These are phyloP conservation scores for Melanerpes formicivorus DNA, from an alignment of 2,113 vertebrate species.

Conservation along the genomic window DNA sequence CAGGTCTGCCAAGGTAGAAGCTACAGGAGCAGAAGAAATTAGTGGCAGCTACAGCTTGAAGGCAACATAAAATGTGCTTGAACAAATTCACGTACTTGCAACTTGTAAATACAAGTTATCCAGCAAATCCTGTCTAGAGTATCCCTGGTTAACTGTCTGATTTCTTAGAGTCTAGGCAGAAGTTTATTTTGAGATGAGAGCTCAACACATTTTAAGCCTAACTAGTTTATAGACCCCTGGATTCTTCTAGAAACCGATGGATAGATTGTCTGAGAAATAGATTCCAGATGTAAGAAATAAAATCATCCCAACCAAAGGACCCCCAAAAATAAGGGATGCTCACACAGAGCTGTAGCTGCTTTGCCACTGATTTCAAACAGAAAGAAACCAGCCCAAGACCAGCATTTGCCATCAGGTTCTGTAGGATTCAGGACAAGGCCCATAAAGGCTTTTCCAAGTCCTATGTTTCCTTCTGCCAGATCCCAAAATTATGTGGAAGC, in stretches of 20 bases:
- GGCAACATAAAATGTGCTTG: background rate
- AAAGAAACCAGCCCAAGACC: background rate
- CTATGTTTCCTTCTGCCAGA: background rate
- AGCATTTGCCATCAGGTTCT: background rate
- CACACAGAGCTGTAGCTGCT: background rate
- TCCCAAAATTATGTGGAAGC: background rate
- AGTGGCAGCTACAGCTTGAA: background rate
- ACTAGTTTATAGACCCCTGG: background rate
- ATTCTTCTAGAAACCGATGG: background rate
- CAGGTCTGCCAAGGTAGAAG: background rate
- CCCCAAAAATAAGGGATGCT: background rate
- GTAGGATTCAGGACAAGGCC: fast-evolving
- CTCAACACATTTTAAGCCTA: background rate
- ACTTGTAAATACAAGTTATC: background rate
- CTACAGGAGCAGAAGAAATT: background rate
- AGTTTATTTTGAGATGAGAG: background rate
- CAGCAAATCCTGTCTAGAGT: background rate
- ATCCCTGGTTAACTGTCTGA: background rate
- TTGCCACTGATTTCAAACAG: background rate
- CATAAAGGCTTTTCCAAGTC: background rate
- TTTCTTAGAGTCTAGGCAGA: background rate
- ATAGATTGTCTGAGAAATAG: background rate
- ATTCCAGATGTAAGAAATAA: background rate
- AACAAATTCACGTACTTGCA: background rate
- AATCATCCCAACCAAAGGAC: background rate